Evolutionary conservation across 2,797 vertebrate species (phyloP), one percentile per base, ranked within the genome.

Genomic region (Falco cherrug): DNA sequence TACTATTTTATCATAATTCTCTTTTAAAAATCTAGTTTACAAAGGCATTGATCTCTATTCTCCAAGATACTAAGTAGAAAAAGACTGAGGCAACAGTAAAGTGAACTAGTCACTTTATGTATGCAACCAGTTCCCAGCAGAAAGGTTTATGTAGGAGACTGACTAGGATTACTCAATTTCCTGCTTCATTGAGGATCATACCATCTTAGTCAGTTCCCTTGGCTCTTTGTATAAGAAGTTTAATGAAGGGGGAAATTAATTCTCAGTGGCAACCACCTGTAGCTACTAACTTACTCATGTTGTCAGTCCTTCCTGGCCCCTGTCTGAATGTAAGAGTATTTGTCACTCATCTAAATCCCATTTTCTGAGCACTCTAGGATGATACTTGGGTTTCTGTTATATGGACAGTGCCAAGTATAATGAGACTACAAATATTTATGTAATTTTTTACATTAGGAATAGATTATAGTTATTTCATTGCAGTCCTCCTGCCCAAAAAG

Each of bases 201-300:
- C 64, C 75, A 81, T 91, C 45, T 94, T 78, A 91, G 63, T 63
- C 47, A 41, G 50, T 41, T 94, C 89, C 90, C 92, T 75, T 89
- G 81, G 57, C 84, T 95, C 68, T 80, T 16, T 53, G 50, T 81
- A 51, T 84, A 91, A 95, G 50, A 51, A 96, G 81, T 57, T 97
- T 93, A 96, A 96, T 93, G 90, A 97, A 89, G 64, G 89, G 54
- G 57, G 88, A 97, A 97, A 95, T 96, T 80, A 95, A 89, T 92
- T 97, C 71, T 95, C 87, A 84, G 61, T 63, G 65, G 75, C 71
- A 95, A 87, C 65, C 57, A 89, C 84, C 81, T 97, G 81, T 95
- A 89, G 82, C 81, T 94, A 28, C 78, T 95, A 88, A 85, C 48
- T 69, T 69, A 71, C 48, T 94, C 86, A 92, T 57, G 65, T 73